Percentiles rank a stretch among this genome's conserved stretches.
phyloP scores from a whole-genome alignment of 2,113 vertebrate genomes.

The Rousettus leschenaultii region DNA sequence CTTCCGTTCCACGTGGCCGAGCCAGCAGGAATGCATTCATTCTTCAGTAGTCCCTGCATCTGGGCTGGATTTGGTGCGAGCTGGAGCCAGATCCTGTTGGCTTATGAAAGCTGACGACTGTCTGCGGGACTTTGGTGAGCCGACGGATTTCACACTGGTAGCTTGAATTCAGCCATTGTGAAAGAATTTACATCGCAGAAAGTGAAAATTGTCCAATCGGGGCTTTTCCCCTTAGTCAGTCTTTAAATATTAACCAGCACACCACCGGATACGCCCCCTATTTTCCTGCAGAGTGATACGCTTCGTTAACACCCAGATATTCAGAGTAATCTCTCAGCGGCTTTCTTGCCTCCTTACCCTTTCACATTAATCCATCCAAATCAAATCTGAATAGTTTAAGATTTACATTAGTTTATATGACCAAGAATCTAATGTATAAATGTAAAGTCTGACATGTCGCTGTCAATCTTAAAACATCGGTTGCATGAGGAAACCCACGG shows the following conservation, averaged over 20 bases:
- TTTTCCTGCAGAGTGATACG: not conserved
- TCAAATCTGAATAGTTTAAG: slow-evolving; percentile 32
- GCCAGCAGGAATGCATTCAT: not conserved
- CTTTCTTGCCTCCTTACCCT: not conserved
- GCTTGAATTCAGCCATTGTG: not conserved
- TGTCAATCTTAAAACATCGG: not conserved
- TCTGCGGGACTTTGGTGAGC: not conserved
- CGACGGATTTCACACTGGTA: not conserved
- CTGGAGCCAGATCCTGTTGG: not conserved
- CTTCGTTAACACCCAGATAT: not conserved
- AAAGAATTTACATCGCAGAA: not conserved
- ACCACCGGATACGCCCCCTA: not conserved
- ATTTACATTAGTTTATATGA: not conserved
- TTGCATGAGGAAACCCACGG: not conserved
- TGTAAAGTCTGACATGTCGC: not conserved
- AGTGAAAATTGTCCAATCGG: not conserved
- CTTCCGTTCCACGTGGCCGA: not conserved
- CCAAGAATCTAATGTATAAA: not conserved
- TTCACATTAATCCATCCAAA: not conserved
- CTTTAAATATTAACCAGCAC: not conserved
- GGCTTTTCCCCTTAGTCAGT: not conserved
- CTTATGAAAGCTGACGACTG: not conserved
- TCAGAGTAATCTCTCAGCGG: not conserved
- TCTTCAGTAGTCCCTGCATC: not conserved
- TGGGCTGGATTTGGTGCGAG: not conserved